Evolutionary conservation across 2,113 vertebrate species (phyloP).

Genomic region (Catharus minimus): DNA sequence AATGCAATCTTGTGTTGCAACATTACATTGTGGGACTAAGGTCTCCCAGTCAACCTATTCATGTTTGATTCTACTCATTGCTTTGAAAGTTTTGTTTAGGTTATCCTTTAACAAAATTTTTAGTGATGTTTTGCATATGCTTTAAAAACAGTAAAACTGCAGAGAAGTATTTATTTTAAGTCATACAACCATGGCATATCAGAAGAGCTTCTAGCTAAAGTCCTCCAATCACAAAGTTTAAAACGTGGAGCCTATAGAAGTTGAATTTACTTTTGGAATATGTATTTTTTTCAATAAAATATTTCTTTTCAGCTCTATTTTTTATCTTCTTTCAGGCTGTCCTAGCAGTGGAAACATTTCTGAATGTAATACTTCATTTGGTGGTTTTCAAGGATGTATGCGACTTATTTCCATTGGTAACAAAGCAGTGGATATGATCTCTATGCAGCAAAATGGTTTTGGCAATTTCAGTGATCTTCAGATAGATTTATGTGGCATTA

Average conservation of each 20-base stretch:
- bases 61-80: background rate
- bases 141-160: background rate
- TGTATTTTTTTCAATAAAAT: background rate
- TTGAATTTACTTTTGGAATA: background rate
- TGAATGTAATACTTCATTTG: slow-evolving; percentile 79
- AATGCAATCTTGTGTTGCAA: background rate
- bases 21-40: background rate
- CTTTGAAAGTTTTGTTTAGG: background rate
- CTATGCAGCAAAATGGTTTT: slow-evolving; percentile 83
- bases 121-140: background rate
- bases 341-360: slow-evolving; percentile 68
- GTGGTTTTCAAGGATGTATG: slow-evolving; percentile 92
- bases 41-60: background rate
- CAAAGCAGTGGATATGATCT: slow-evolving; percentile 83
- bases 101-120: background rate
- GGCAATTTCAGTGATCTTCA: slow-evolving; percentile 92
- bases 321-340: slow-evolving; percentile 80
- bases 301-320: background rate
- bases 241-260: background rate
- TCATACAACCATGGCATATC: background rate
- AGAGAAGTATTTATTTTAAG: background rate
- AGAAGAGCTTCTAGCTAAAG: background rate
- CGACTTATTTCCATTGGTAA: slow-evolving; percentile 78
- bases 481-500: slow-evolving; percentile 93
- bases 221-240: background rate